phyloP scores from a whole-genome alignment of 2,113 vertebrate species.

The Oxygymnocypris stewartii region DNA sequence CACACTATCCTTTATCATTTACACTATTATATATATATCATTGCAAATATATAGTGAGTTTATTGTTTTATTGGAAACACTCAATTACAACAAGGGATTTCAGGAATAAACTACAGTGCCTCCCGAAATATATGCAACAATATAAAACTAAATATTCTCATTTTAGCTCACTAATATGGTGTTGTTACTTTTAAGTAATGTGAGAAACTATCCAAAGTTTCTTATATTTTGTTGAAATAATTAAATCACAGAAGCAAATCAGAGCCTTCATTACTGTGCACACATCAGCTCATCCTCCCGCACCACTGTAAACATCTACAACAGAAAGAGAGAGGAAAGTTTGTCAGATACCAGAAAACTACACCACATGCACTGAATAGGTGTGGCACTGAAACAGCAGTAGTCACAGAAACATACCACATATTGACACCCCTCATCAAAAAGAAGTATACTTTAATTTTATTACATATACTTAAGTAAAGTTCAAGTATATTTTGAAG shows the following conservation, averaged over 20 bases:
- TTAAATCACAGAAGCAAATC: not conserved
- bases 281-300: not conserved
- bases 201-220: not conserved
- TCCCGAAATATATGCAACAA: slow-evolving; percentile 10
- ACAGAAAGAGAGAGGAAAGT: not conserved
- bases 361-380: not conserved
- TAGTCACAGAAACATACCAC: not conserved
- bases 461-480: too few species aligned
- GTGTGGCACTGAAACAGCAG: not conserved
- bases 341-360: not conserved
- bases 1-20: not conserved
- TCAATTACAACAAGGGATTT: not conserved
- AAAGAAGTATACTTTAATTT: too few species aligned
- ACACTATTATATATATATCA: not conserved
- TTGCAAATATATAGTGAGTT: slow-evolving; percentile 2
- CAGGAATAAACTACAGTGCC: not conserved
- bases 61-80: slow-evolving; percentile 8
- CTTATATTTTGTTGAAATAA: not conserved
- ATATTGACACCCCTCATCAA: not conserved
- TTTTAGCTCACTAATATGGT: not conserved
- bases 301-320: slow-evolving; percentile 24
- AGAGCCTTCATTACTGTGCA: not conserved
- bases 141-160: not conserved
- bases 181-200: not conserved
- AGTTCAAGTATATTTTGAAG: too few species aligned